Percentiles rank a stretch among this genome's conserved stretches.
Evolutionary conservation across 30 jellyfish, hydroid and myxozoan species (phyloP).

Genomic region (Aurelia coerulea): DNA sequence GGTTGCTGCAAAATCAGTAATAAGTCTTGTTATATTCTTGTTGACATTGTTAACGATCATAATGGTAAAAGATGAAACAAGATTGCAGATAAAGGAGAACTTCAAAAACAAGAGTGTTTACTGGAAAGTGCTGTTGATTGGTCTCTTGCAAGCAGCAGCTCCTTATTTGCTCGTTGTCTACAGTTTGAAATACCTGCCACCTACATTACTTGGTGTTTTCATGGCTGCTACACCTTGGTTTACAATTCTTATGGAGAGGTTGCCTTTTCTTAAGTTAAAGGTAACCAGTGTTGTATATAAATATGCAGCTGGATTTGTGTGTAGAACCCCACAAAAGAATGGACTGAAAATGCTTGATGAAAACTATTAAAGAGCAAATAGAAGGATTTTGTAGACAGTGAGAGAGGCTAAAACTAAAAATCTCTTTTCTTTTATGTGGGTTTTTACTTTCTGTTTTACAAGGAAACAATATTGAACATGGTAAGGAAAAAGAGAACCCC

Average conservation of each 20-base stretch:
- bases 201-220: slow-evolving; percentile 78
- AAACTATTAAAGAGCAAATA: too few species aligned
- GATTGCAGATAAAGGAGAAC: slow-evolving; percentile 37
- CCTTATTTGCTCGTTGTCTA: slow-evolving; percentile 75
- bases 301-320: too few species aligned
- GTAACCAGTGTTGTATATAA: too few species aligned
- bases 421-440: too few species aligned
- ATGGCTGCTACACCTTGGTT: slow-evolving; percentile 90
- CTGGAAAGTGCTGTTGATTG: slow-evolving; percentile 73
- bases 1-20: slow-evolving; percentile 62
- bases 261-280: slow-evolving; percentile 72
- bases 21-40: slow-evolving; percentile 43
- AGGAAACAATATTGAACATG: too few species aligned
- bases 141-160: slow-evolving; percentile 73
- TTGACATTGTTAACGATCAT: not conserved
- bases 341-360: too few species aligned
- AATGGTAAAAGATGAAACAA: slow-evolving; percentile 18
- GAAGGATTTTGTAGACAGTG: too few species aligned
- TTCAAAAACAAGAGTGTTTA: slow-evolving; percentile 37
- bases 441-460: too few species aligned
- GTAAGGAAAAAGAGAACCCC: too few species aligned
- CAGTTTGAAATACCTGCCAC: slow-evolving; percentile 75
- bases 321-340: too few species aligned
- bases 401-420: too few species aligned
- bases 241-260: slow-evolving; percentile 58